A percentile compares a stretch with the other conserved stretches of the same genome.
Evolutionary conservation across 1,140 invertebrate species (phyloP).

Genomic region (Lordiphosa clarofinis): DNA sequence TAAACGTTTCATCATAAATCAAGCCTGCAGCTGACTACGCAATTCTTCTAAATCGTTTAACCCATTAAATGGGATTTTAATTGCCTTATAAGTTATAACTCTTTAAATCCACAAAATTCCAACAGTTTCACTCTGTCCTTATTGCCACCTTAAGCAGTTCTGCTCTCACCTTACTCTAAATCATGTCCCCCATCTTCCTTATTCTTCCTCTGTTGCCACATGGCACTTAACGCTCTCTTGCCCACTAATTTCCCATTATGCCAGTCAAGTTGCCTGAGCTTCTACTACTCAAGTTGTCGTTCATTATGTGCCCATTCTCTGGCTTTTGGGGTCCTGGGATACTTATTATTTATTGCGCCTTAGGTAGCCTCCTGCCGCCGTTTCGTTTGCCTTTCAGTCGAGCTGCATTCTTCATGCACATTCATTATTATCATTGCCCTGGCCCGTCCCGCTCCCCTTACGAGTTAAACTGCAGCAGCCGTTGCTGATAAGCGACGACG

Average conservation of each 20-base stretch:
- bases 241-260: constrained; percentile 74
- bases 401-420: constrained; percentile 76
- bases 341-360: constrained; percentile 76
- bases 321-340: constrained; percentile 18
- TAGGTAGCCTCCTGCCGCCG: constrained; percentile 53
- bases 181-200: too few species aligned
- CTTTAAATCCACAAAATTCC: too few species aligned
- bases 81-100: too few species aligned
- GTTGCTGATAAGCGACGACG: constrained; percentile 71
- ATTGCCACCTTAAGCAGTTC: too few species aligned
- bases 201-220: constrained; percentile 22
- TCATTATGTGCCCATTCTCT: constrained; percentile 69
- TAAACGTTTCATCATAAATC: too few species aligned
- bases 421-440: constrained; percentile 70
- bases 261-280: constrained; percentile 51
- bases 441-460: constrained; percentile 15
- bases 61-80: too few species aligned
- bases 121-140: too few species aligned
- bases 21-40: too few species aligned
- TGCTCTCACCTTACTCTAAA: too few species aligned
- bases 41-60: too few species aligned
- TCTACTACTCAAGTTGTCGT: constrained; percentile 58
- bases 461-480: constrained; percentile 58
- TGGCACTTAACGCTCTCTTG: constrained; percentile 32
- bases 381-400: constrained; percentile 51